Percentiles rank a stretch among this genome's conserved stretches.
Conservation (phyloP, 2,113 vertebrate species). For the Spheniscus mendiculus region DNA sequence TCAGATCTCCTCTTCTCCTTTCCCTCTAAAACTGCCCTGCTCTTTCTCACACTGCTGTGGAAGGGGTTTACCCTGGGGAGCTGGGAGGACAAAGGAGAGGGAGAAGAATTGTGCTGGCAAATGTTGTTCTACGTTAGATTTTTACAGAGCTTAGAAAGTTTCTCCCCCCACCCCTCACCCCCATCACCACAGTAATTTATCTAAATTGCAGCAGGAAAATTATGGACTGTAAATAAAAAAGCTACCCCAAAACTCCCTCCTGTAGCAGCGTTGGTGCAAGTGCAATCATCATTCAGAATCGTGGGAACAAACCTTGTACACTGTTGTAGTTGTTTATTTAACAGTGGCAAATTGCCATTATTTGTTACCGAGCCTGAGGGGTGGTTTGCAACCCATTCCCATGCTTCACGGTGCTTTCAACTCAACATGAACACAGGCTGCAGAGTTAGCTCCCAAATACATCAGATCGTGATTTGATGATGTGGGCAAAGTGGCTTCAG, state of each 20-base stretch:
- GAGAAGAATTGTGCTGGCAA: not conserved
- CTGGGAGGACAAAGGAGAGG: not conserved
- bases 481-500: not conserved
- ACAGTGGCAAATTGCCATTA: not conserved
- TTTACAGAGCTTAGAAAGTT: not conserved
- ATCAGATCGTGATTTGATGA: not conserved
- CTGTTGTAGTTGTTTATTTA: not conserved
- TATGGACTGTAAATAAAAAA: not conserved
- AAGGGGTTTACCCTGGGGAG: not conserved
- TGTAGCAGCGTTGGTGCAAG: not conserved
- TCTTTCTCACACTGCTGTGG: not conserved
- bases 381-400: not conserved
- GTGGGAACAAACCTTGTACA: rapidly evolving
- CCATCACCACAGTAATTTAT: not conserved
- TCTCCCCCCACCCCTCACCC: not conserved
- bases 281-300: not conserved
- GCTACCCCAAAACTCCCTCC: not conserved
- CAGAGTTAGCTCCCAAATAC: not conserved
- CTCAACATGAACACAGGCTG: not conserved
- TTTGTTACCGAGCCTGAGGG: not conserved
- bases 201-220: not conserved
- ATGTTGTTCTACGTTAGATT: rapidly evolving
- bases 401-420: not conserved
- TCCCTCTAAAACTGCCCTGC: not conserved
- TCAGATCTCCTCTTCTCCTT: not conserved